Evolutionary conservation across 2,113 vertebrate species (phyloP).

Genomic region (Tinamus guttatus): DNA sequence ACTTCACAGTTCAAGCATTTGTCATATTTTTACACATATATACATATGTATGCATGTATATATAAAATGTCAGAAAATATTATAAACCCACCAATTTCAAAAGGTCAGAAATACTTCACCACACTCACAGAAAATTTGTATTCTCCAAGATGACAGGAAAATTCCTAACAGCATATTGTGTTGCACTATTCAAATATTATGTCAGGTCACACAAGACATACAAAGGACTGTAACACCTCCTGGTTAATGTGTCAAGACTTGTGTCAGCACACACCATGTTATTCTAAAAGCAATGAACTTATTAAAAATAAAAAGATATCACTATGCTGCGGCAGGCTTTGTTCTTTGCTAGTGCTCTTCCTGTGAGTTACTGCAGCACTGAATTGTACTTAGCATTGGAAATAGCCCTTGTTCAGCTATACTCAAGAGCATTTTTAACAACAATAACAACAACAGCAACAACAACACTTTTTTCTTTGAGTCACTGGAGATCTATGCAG

Average conservation of each 20-base stretch:
- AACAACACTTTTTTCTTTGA: slow-evolving; percentile 1
- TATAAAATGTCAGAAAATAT: background rate
- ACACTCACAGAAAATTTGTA: background rate
- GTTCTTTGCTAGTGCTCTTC: background rate
- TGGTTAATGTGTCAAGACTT: slow-evolving; percentile 29
- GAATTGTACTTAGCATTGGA: background rate
- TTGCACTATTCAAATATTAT: slow-evolving; percentile 11
- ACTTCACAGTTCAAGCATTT: background rate
- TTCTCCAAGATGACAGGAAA: background rate
- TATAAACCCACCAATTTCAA: background rate
- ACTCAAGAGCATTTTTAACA: background rate
- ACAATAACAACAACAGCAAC: background rate
- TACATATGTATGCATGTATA: background rate
- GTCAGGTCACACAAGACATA: background rate
- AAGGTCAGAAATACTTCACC: background rate
- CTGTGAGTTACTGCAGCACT: background rate
- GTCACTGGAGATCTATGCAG: background rate
- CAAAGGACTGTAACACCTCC: background rate
- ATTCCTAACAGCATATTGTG: background rate
- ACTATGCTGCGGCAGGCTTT: background rate
- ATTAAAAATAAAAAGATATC: background rate
- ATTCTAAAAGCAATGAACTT: background rate
- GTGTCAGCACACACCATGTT: background rate
- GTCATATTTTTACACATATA: background rate
- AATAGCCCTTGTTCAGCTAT: background rate